Percentiles rank a stretch among this genome's conserved stretches.
Conservation (phyloP, 2,888 invertebrate genomes). For the Atethmia centrago region DNA sequence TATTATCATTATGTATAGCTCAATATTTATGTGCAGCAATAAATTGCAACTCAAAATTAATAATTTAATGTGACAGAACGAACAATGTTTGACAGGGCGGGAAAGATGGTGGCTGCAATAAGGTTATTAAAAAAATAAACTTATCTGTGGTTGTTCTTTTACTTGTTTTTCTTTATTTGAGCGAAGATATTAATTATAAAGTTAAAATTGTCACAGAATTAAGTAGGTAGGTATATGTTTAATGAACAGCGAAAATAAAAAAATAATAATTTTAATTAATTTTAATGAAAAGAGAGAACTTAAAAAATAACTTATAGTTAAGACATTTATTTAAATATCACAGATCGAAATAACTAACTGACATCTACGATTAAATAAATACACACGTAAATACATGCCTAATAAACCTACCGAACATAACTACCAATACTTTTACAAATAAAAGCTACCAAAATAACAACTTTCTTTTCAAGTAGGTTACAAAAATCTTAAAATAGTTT, state of each 20-base stretch:
- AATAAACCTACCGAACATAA: conserved; percentile 15
- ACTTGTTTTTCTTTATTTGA: not conserved
- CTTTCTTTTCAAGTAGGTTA: conserved; percentile 10
- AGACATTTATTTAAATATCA: conserved; percentile 63
- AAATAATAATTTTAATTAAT: conserved; percentile 20
- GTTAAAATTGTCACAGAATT: not conserved
- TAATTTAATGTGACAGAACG: conserved; percentile 2
- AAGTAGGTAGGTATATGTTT: not conserved
- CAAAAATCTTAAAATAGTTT: conserved; percentile 20
- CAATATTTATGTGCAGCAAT: conserved; percentile 34
- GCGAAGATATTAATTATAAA: too few relatives aligned
- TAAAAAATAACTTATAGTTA: conserved; percentile 48
- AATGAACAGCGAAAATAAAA: not conserved
- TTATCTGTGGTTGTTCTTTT: not conserved
- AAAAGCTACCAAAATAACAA: conserved; percentile 10
- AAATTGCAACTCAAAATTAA: conserved; percentile 37
- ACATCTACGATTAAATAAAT: conserved; percentile 48
- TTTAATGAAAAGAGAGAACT: conserved; percentile 59
- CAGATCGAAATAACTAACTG: conserved; percentile 63
- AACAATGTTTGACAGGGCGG: conserved; percentile 13
- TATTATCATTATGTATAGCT: conserved; percentile 39
- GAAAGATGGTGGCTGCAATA: not conserved
- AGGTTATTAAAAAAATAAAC: not conserved
- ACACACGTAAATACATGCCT: conserved; percentile 31
- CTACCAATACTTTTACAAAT: conserved; percentile 21